Conservation (phyloP, 2,113 vertebrate species). For the Anolis sagrei region DNA sequence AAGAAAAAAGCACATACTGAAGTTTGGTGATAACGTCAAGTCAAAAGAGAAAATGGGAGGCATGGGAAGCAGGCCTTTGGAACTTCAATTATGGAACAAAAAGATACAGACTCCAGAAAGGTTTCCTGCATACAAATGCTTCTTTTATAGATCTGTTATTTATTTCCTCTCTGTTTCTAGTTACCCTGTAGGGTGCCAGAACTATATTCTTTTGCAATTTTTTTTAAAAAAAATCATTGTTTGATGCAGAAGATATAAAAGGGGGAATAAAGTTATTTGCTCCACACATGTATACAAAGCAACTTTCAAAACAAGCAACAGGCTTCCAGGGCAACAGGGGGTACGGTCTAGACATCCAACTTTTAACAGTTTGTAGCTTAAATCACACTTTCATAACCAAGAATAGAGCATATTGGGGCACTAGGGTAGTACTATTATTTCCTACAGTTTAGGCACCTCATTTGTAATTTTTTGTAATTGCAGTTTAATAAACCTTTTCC, state of each 20-base stretch:
- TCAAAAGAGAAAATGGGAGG: not conserved
- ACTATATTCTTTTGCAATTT: not conserved
- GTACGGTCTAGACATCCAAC: not conserved
- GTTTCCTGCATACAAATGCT: not conserved
- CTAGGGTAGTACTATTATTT: not conserved
- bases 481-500: no score
- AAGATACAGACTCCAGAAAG: not conserved
- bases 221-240: not conserved
- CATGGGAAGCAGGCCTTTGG: not conserved
- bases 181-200: slow-evolving; percentile 11
- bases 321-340: not conserved
- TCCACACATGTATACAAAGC: not conserved
- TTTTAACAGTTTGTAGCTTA: not conserved
- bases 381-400: slow-evolving; percentile 33
- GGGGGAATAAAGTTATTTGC: not conserved
- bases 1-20: slow-evolving; percentile 28
- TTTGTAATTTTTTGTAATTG: no score
- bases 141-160: slow-evolving; percentile 14
- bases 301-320: not conserved
- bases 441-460: no score
- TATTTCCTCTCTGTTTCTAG: not conserved
- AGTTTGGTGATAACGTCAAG: slow-evolving; percentile 31
- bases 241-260: not conserved
- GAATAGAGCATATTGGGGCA: slow-evolving; percentile 5
- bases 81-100: slow-evolving; percentile 14